Percentiles rank a stretch among this genome's conserved stretches.
phyloP scores from a whole-genome alignment of 2,797 vertebrate species.

The Lepus oiostolus region DNA sequence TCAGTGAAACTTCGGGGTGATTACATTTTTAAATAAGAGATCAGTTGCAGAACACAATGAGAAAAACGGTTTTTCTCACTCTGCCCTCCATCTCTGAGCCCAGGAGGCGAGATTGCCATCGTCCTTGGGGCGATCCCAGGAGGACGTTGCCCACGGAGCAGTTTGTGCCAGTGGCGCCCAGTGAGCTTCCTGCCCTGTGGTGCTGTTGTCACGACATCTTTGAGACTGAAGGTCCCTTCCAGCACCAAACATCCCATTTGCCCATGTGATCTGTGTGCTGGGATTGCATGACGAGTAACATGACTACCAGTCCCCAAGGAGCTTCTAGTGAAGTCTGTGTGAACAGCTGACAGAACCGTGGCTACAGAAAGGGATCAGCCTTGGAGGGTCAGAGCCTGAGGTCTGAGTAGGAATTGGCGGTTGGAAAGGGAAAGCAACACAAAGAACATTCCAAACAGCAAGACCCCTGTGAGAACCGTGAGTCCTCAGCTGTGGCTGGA shows the following conservation, averaged over 20 bases:
- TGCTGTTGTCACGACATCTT: background rate
- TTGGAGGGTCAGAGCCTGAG: background rate
- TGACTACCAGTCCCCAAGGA: no score
- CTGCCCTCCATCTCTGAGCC: background rate
- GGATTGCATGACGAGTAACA: background rate
- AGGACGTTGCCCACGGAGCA: background rate
- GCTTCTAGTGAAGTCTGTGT: background rate
- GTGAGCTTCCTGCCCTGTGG: background rate
- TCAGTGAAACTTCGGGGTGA: background rate
- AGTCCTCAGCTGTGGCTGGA: background rate
- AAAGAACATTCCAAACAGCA: background rate
- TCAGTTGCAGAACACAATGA: background rate
- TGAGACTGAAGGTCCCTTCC: background rate
- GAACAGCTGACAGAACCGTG: background rate
- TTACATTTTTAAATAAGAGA: background rate
- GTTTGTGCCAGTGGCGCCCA: background rate
- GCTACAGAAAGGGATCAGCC: background rate
- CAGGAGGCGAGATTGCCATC: no score
- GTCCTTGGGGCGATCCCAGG: rapidly evolving
- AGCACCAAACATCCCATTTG: background rate
- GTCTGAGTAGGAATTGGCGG: background rate
- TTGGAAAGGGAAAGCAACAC: background rate
- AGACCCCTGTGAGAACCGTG: no score
- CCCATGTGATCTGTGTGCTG: background rate
- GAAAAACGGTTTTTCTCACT: background rate